These are phyloP conservation scores for Nipponia nippon DNA, from an alignment of 2,113 vertebrate species.

Conservation along the genomic window DNA sequence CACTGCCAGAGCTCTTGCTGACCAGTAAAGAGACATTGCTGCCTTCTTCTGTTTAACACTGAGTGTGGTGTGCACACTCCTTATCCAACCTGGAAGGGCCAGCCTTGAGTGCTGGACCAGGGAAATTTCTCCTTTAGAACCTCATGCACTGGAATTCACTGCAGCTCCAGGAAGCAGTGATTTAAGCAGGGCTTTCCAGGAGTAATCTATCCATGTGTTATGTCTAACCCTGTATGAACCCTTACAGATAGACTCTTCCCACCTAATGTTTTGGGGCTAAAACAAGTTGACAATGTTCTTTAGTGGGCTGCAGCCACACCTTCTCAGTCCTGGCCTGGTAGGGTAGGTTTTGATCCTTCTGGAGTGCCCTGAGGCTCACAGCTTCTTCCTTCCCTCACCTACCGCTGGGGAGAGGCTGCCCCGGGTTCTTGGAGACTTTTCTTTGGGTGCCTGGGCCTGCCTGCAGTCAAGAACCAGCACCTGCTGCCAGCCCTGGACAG, in stretches of 20 bases:
- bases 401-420: not conserved
- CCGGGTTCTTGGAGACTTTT: not conserved
- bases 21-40: not conserved
- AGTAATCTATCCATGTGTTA: not conserved
- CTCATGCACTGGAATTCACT: not conserved
- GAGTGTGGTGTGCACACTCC: not conserved
- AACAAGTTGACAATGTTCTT: not conserved
- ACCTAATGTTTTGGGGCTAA: not conserved
- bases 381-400: not conserved
- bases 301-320: not conserved
- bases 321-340: not conserved
- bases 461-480: not conserved
- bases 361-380: not conserved
- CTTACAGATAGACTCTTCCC: not conserved
- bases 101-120: not conserved
- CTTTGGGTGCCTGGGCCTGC: not conserved
- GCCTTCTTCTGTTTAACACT: not conserved
- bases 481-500: not conserved
- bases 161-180: not conserved
- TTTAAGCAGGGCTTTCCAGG: not conserved
- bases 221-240: not conserved
- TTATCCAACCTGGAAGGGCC: not conserved
- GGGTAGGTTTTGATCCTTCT: not conserved
- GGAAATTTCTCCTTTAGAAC: not conserved
- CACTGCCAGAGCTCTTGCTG: not conserved